Base-by-base conservation (phyloP, 2,113 vertebrate genomes). In the Raja brachyura region DNA sequence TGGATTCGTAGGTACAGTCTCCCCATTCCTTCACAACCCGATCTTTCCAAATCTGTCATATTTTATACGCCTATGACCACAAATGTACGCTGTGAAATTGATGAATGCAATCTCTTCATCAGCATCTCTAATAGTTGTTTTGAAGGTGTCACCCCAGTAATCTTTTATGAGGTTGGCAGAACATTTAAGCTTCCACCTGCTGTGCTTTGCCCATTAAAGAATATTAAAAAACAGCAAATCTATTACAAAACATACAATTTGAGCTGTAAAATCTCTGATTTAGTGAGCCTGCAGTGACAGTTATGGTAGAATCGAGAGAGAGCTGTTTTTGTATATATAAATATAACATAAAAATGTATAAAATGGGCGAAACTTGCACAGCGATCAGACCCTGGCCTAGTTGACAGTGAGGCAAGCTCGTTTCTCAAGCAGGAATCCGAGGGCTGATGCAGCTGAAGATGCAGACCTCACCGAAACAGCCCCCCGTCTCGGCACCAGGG, bases 371-470 rank as follows among this genome's bases (percentile, higher is more conserved):
- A 54, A 48, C 33, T 14, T 22, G 31, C 11, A 16, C 90, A 28
- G 39, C 10, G 48, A 95, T 97, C 96, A 95, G 96, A 96, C 95
- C 96, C 96, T 96, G 96, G 96, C 96, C 96, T 96, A 73, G 96
- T 96, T 95, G 95, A 96, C 95, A 96, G 95, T 96, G 96, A 97
- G 96, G 96, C 96, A 96, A 97, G 96, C 96, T 97, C 97, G 97
- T 97, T 96, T 97, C 96, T 97, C 95, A 96, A 97, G 96, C 96
- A 96, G 96, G 96, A 97, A 97, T 96, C 96, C 97, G 96, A 96
- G 96, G 96, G 97, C 96, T 96, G 96, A 96, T 96, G n/a, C 96
- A 96, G 96, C 97, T 96, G 96, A 97, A 97, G 96, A 97, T 97
- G 97, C 96, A 97, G 96, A 96, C 96, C 97, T 97, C 96, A 96